Base-by-base conservation (phyloP, 2,113 vertebrate species). In the Hypocryptadius cinnamomeus region DNA sequence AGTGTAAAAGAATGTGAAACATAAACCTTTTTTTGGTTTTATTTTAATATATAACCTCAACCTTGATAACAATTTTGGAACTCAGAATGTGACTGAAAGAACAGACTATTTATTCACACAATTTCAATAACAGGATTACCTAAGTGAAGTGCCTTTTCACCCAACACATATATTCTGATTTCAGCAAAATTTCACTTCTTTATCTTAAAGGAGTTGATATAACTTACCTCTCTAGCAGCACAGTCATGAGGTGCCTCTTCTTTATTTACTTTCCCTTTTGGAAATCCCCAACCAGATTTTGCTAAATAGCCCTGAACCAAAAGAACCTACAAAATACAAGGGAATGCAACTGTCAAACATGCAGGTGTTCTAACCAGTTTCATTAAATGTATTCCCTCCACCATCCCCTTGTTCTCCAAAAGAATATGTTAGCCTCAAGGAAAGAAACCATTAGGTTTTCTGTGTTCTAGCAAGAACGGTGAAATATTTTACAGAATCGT, bases 201-300 rank as follows among this genome's bases (percentile, higher is more conserved):
- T 42, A 80, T 33, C 14, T 87, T 68, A 48, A 74, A 47, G 10
- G 17, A 59, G 27, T 31, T 23, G 53, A 70, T 13, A n/a, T 16
- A 53, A 89, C 96, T 98, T 88, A 99, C 99, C 97, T 99, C 99
- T 96, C 99, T 98, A 78, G 99, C 99, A 61, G 99, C 99, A 94
- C 99, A 99, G 84, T 99, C 99, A 77, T 99, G 98, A 60, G 99
- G 99, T 28, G 99, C 99, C 85, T 99, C 99, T 66, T 99, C 99
- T 97, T 99, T 99, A 83, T 99, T 99, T 48, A 99, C 99, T 95
- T 99, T 99, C 39, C 99, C 99, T 96, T 99, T 99, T 51, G 99
- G 99, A 97, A 99, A 99, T 68, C 99, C 99, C 99, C 99, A 99
- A 57, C 99, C 99, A 81, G 99, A 99, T 93, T 99, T 99, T 42